These are phyloP conservation scores for Cynaeus angustus DNA, from an alignment of 2,888 invertebrate species.

Conservation along the genomic window DNA sequence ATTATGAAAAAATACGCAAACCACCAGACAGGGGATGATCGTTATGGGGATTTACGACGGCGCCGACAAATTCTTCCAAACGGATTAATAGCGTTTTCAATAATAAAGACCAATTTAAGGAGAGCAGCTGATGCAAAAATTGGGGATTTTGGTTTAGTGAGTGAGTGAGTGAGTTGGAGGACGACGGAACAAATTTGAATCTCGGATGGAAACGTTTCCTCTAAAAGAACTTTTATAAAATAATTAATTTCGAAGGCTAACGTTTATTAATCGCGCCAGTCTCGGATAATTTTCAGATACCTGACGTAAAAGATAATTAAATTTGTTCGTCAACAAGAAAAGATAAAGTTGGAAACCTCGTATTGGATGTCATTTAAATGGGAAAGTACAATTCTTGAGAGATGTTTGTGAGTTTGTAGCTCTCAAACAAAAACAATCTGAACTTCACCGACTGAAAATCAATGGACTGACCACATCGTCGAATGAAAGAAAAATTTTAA, in stretches of 20 bases:
- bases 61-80: slow-evolving; percentile 31
- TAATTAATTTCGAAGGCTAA: slow-evolving; percentile 7
- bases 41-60: slow-evolving; percentile 38
- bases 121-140: too few species aligned
- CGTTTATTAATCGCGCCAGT: neutral
- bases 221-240: neutral
- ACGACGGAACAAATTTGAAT: too few species aligned
- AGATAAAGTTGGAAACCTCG: slow-evolving; percentile 19
- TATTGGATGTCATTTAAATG: slow-evolving; percentile 46
- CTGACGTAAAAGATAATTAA: slow-evolving; percentile 16
- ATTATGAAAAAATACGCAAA: slow-evolving; percentile 37
- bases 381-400: slow-evolving; percentile 44
- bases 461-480: slow-evolving; percentile 43
- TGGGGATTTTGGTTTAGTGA: too few species aligned
- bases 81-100: slow-evolving; percentile 5
- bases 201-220: too few species aligned
- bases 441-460: slow-evolving; percentile 50
- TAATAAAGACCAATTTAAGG: neutral
- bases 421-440: slow-evolving; percentile 49
- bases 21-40: slow-evolving; percentile 30
- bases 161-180: too few species aligned
- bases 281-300: neutral
- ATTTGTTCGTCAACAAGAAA: slow-evolving; percentile 10
- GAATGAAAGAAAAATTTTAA: slow-evolving; percentile 19
- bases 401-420: slow-evolving; percentile 44